Evolutionary conservation across 2,113 vertebrate genomes (phyloP).

Genomic region (Antidorcas marsupialis): DNA sequence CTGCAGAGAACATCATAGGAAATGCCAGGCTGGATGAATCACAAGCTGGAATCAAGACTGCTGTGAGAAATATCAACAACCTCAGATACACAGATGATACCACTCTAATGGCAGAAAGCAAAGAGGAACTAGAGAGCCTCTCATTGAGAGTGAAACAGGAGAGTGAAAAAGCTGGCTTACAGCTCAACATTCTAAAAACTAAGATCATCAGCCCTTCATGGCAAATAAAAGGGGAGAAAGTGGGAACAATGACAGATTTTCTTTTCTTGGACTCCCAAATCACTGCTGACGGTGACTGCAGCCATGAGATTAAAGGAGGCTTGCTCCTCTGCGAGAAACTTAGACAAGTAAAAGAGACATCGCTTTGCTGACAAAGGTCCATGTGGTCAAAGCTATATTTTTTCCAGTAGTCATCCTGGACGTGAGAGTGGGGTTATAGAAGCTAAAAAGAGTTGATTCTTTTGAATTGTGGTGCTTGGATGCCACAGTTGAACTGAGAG

Average conservation of each 20-base stretch:
- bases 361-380: neutral
- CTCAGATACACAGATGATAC: neutral
- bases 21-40: neutral
- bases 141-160: neutral
- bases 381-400: neutral
- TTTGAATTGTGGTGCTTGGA: too few relatives aligned
- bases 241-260: neutral
- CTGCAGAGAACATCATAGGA: neutral
- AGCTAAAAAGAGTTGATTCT: too few relatives aligned
- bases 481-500: too few relatives aligned
- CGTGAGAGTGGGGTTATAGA: rapidly evolving
- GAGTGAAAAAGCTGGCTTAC: neutral
- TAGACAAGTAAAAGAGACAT: neutral
- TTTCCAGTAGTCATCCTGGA: neutral
- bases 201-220: neutral
- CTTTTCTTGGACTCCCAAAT: neutral
- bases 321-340: neutral
- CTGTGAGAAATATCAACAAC: neutral
- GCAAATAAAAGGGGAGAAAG: neutral
- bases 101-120: neutral
- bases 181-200: neutral
- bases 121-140: neutral
- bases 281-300: rapidly evolving
- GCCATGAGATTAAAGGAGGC: neutral
- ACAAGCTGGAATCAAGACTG: neutral